Evolutionary conservation across 2,888 invertebrate genomes (phyloP).

Genomic region (Drosophila lutescens): DNA sequence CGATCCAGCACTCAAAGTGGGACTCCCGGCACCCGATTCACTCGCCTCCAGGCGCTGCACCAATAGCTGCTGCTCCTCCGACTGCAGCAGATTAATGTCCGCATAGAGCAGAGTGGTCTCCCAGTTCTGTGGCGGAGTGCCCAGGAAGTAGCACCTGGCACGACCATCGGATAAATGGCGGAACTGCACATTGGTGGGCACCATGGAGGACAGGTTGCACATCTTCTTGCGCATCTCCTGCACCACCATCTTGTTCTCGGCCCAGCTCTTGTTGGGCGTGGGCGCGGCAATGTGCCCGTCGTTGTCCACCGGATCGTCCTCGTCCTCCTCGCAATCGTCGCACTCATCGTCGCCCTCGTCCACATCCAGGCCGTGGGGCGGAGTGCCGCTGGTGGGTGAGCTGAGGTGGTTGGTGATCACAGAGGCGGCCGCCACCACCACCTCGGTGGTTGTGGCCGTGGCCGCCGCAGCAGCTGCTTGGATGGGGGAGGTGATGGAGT

Average conservation of each 20-base stretch:
- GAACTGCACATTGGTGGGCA: slow-evolving; percentile 93
- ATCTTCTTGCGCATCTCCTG: slow-evolving; percentile 92
- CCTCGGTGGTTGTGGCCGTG: slow-evolving; percentile 80
- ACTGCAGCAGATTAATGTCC: slow-evolving; percentile 88
- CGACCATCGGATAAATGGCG: slow-evolving; percentile 91
- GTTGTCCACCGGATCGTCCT: slow-evolving; percentile 74
- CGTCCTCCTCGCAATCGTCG: slow-evolving; percentile 74
- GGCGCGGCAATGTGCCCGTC: slow-evolving; percentile 75
- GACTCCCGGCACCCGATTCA: slow-evolving; percentile 39
- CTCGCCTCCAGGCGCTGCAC: slow-evolving; percentile 51
- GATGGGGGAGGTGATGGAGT: slow-evolving; percentile 81
- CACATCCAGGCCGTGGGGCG: slow-evolving; percentile 70
- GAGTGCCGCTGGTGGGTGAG: slow-evolving; percentile 81
- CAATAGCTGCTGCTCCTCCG: slow-evolving; percentile 70
- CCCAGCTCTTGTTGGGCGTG: slow-evolving; percentile 87
- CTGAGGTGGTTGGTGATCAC: slow-evolving; percentile 82
- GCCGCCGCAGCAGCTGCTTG: slow-evolving; percentile 82
- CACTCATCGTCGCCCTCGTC: slow-evolving; percentile 76
- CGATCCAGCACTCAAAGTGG: slow-evolving; percentile 56
- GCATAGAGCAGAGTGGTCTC: slow-evolving; percentile 95
- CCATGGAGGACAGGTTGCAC: slow-evolving; percentile 91
- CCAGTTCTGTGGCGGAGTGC: slow-evolving; percentile 94
- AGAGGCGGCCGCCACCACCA: slow-evolving; percentile 80
- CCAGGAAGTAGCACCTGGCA: slow-evolving; percentile 94
- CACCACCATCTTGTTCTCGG: slow-evolving; percentile 91